phyloP scores from a whole-genome alignment of 2,888 invertebrate species.

The Caenorhabditis auriculariae region DNA sequence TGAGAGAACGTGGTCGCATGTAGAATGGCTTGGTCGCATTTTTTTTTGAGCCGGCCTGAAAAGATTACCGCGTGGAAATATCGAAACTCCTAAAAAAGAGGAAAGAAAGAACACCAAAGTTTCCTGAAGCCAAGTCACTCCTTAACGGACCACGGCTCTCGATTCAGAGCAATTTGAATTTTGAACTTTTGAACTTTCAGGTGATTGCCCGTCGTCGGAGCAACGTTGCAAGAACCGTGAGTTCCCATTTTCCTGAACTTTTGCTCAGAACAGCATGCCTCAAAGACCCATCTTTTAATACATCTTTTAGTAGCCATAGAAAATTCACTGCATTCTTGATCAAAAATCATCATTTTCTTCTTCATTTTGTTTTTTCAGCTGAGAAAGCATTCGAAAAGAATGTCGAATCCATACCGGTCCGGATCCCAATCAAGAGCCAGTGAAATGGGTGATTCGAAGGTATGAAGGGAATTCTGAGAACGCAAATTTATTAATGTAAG shows the following conservation, averaged over 20 bases:
- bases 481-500: neutral
- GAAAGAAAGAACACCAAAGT: too few species aligned
- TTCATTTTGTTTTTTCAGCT: constrained; percentile 37
- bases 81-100: too few species aligned
- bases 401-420: constrained; percentile 51
- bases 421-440: constrained; percentile 45
- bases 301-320: constrained; percentile 8
- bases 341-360: constrained; percentile 10
- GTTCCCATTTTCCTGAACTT: constrained; percentile 8
- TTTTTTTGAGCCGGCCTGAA: too few species aligned
- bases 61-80: too few species aligned
- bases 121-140: too few species aligned
- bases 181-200: constrained; percentile 25
- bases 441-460: constrained; percentile 36
- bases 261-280: too few species aligned
- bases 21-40: too few species aligned
- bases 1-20: too few species aligned
- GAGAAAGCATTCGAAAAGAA: constrained; percentile 53
- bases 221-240: constrained; percentile 33
- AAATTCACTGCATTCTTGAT: constrained; percentile 7
- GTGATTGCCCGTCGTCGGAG: constrained; percentile 29
- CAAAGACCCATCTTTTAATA: neutral
- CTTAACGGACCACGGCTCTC: too few species aligned
- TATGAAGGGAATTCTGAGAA: neutral
- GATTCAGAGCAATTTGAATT: too few species aligned